These are phyloP conservation scores for Periophthalmodon schlosseri DNA, from an alignment of 2,113 vertebrate species.

Conservation along the genomic window DNA sequence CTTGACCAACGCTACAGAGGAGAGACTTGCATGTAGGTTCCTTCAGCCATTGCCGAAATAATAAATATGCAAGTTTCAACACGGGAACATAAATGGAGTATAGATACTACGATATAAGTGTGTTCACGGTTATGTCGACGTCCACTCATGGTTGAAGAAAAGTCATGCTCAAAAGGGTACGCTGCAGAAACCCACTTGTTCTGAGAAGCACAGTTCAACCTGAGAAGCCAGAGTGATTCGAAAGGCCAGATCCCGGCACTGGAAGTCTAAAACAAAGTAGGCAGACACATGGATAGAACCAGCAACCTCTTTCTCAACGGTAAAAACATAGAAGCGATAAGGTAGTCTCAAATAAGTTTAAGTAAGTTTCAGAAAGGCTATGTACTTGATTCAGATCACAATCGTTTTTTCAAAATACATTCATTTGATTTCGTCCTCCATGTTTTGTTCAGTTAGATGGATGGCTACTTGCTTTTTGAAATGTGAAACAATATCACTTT, in stretches of 20 bases:
- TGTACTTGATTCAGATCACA: background rate
- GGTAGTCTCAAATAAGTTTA: background rate
- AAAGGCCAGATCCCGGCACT: conserved; percentile 40
- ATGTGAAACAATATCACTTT: no score
- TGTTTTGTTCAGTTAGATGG: background rate
- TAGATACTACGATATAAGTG: conserved; percentile 65
- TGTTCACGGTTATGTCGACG: conserved; percentile 53
- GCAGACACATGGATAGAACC: conserved; percentile 9
- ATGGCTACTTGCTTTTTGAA: background rate
- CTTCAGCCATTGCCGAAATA: conserved; percentile 20
- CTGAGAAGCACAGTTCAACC: conserved; percentile 63
- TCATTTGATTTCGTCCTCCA: background rate
- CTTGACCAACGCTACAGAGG: background rate
- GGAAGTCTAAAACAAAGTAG: conserved; percentile 30
- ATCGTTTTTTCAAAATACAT: conserved; percentile 4
- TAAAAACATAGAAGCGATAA: background rate
- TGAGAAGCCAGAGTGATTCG: conserved; percentile 67
- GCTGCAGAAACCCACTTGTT: conserved; percentile 37
- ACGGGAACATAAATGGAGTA: conserved; percentile 63
- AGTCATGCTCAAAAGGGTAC: conserved; percentile 62
- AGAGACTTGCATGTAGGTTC: background rate
- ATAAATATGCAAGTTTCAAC: conserved; percentile 69
- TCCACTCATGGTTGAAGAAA: conserved; percentile 42
- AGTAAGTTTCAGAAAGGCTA: background rate
- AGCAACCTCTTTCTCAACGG: background rate